Percentiles rank a stretch among this genome's conserved stretches.
Conservation (phyloP, 2,797 vertebrate genomes). For the Anolis apletophallus region DNA sequence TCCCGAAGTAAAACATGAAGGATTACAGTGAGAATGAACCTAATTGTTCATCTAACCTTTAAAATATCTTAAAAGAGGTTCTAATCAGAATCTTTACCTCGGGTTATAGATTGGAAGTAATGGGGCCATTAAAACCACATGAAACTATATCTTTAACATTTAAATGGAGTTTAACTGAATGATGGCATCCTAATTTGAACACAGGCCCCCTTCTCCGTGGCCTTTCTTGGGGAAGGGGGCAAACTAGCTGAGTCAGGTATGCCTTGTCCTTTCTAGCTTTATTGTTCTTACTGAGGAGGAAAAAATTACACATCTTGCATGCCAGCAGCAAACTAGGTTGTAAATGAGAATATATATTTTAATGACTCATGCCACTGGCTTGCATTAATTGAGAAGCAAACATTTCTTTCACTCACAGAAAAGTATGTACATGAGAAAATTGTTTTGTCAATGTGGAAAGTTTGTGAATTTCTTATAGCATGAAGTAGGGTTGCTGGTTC, state of each 20-base stretch:
- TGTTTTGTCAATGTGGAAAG: neutral
- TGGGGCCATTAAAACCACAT: slow-evolving; percentile 73
- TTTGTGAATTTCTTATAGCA: neutral
- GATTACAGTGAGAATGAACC: slow-evolving; percentile 53
- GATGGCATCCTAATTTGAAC: slow-evolving; percentile 54
- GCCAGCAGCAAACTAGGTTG: slow-evolving; percentile 42
- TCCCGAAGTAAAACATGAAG: slow-evolving; percentile 65
- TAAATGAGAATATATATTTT: slow-evolving; percentile 59
- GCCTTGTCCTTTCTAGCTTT: neutral
- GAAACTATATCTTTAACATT: slow-evolving; percentile 76
- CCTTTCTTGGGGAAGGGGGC: slow-evolving; percentile 18
- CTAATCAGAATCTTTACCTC: slow-evolving; percentile 69
- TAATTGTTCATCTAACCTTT: slow-evolving; percentile 75
- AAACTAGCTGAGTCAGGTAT: neutral
- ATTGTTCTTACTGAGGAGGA: slow-evolving; percentile 5
- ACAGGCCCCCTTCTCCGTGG: slow-evolving; percentile 8
- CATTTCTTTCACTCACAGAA: neutral
- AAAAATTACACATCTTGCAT: slow-evolving; percentile 42
- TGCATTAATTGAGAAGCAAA: slow-evolving; percentile 27
- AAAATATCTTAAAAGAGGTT: slow-evolving; percentile 68
- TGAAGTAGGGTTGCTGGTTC: no score
- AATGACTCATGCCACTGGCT: slow-evolving; percentile 22
- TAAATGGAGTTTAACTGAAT: slow-evolving; percentile 73
- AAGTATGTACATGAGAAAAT: neutral
- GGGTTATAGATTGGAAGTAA: slow-evolving; percentile 76